Percentiles rank a stretch among this genome's conserved stretches.
Conservation (phyloP, 2,888 invertebrate genomes). For the Napeogenes inachia region DNA sequence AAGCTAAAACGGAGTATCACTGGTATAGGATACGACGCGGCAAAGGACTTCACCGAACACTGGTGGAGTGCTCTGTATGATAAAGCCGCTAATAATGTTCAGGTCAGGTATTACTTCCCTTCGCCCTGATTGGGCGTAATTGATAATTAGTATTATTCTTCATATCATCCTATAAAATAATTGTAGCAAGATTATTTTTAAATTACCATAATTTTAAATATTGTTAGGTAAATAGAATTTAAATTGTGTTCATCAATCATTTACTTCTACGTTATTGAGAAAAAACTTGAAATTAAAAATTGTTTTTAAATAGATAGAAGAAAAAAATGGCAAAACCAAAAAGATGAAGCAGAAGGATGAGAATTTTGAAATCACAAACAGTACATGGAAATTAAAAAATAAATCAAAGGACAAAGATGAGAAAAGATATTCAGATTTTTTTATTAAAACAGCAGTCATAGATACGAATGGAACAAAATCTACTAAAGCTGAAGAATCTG, state of each 20-base stretch:
- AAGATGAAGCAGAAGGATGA: conserved; percentile 58
- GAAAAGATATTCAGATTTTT: conserved; percentile 56
- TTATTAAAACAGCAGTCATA: conserved; percentile 59
- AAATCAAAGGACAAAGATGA: conserved; percentile 41
- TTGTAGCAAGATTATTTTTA: background rate
- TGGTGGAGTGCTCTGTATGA: conserved; percentile 92
- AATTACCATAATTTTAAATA: background rate
- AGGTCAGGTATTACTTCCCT: conserved; percentile 49
- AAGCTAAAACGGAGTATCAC: conserved; percentile 87
- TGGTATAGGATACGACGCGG: conserved; percentile 87
- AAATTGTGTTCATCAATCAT: too few relatives aligned
- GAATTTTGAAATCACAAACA: conserved; percentile 61
- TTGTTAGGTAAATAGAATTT: too few relatives aligned
- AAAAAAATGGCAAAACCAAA: conserved; percentile 64
- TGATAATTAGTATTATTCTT: too few relatives aligned
- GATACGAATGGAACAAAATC: conserved; percentile 50
- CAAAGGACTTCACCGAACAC: conserved; percentile 85
- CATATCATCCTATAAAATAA: background rate
- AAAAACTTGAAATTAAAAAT: background rate
- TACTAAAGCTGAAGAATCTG: conserved; percentile 46
- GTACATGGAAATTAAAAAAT: conserved; percentile 57
- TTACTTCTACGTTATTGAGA: too few relatives aligned
- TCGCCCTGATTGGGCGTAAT: too few relatives aligned
- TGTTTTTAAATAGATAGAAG: conserved; percentile 46
- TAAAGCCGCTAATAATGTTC: conserved; percentile 83